Base-by-base conservation (phyloP, 2,888 invertebrate genomes). In the Chorisops tibialis region DNA sequence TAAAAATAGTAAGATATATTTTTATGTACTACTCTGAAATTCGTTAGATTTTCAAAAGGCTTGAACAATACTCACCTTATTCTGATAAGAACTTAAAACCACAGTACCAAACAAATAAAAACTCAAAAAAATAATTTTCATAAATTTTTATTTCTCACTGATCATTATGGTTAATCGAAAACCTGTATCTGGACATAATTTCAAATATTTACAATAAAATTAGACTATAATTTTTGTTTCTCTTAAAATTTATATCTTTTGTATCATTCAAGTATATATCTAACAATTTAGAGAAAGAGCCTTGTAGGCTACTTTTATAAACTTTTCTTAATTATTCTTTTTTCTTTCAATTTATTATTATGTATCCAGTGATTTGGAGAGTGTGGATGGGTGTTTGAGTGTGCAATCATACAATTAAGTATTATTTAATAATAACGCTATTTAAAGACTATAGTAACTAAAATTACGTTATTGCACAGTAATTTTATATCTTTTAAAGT, bases 171-270 rank as follows among this genome's bases (percentile, higher is more conserved):
- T 60, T 30, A 30, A 30, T 30, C 30, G 9, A 30, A 30, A 30
- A 30, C 3, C 30, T 30, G 30, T 35, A 52, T 51, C 30, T 62
- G 56, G 56, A 62, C 48, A 62, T 48, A 47, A 19, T 24, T 50
- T 52, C 22, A 47, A 38, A 39, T 64, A 64, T 64, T 59, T 64
- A 64, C 64, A 64, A 54, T 58, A 61, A 61, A 64, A 64, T 64
- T 61, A 54, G 61, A 59, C 64, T 64, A 63, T 38, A 30, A 30
- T 56, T 45, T 60, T 59, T 48, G 16, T 58, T 58, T 47, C 22
- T 47, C 22, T 48, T 41, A 30, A 59, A 35, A 18, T n/a, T n/a
- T n/a, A 41, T 19, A 41, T 39, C 22, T 39, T 49, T 21, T 37
- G 9, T 19, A 35, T 22, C 16, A 14, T 48, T 9, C 19, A 6